Percentiles rank a stretch among this genome's conserved stretches.
These are phyloP conservation scores for Micromussa lordhowensis DNA, from an alignment of 92 coral and sea anemone genomes.

Conservation along the genomic window DNA sequence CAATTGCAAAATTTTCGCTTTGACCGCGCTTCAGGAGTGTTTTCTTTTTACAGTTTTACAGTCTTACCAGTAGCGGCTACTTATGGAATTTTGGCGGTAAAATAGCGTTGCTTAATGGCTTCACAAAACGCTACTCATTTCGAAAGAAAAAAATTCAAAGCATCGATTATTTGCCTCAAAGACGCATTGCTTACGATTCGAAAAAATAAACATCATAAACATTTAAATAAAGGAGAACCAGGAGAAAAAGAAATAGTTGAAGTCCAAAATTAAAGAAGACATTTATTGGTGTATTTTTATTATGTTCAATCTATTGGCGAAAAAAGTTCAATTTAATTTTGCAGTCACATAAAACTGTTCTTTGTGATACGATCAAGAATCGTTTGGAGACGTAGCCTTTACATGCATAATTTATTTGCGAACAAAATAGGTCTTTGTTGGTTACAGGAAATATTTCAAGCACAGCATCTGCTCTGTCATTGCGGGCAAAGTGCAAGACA, in stretches of 20 bases:
- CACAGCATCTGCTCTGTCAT: not conserved
- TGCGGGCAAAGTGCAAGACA: not conserved
- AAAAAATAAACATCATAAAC: not conserved
- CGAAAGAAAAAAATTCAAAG: not conserved
- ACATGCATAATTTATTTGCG: constrained; percentile 25
- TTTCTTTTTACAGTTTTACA: not conserved
- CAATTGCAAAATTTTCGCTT: not conserved
- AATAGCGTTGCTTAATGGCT: not conserved
- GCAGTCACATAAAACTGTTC: not conserved
- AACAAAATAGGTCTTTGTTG: not conserved
- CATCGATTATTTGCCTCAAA: constrained; percentile 7
- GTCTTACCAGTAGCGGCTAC: not conserved
- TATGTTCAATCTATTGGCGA: not conserved
- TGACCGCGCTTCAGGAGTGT: not conserved
- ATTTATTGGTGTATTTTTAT: not conserved
- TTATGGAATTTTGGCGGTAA: not conserved
- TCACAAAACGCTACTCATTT: not conserved
- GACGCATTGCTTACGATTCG: not conserved
- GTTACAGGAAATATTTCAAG: not conserved
- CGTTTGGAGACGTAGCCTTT: not conserved
- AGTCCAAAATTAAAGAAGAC: not conserved
- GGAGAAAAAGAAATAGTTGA: not conserved
- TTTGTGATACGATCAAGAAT: not conserved
- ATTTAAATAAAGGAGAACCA: not conserved
- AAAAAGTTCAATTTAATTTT: not conserved